Conservation (phyloP, 2,113 vertebrate species). For the Cololabis saira region DNA sequence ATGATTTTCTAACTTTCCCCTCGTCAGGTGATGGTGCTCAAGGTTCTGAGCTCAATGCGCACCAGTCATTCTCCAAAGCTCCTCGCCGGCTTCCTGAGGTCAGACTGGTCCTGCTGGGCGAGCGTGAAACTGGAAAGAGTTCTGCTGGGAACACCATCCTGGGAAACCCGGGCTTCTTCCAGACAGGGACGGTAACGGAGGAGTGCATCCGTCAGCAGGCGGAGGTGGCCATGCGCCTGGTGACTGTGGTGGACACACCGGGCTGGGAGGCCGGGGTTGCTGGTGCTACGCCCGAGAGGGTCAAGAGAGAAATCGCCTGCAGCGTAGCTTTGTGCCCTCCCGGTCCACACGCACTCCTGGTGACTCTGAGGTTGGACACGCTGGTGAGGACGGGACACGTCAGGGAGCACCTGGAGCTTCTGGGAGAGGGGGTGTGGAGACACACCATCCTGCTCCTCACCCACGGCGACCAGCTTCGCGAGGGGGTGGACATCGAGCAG, state of each 20-base stretch:
- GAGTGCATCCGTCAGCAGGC: constrained; percentile 74
- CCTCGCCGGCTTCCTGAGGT: constrained; percentile 71
- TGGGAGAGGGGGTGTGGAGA: constrained; percentile 77
- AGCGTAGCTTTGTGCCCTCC: constrained; percentile 74
- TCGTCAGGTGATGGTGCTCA: constrained; percentile 63
- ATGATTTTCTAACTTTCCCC: not conserved
- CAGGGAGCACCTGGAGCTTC: constrained; percentile 74
- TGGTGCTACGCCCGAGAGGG: constrained; percentile 72
- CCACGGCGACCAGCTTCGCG: constrained; percentile 77
- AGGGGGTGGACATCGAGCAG: constrained; percentile 76
- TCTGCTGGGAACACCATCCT: constrained; percentile 76
- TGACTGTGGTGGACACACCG: constrained; percentile 79
- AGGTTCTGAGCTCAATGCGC: constrained; percentile 60
- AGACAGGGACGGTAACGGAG: constrained; percentile 63
- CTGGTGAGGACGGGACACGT: constrained; percentile 59
- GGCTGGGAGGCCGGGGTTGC: constrained; percentile 77
- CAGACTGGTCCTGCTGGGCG: constrained; percentile 77
- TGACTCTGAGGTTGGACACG: constrained; percentile 75
- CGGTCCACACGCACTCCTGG: constrained; percentile 76
- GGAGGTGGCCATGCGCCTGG: constrained; percentile 63
- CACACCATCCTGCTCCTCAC: constrained; percentile 77
- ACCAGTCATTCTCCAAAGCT: constrained; percentile 69
- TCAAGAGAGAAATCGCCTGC: constrained; percentile 71
- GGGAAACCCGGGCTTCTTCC: constrained; percentile 51
- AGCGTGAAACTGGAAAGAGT: constrained; percentile 82